Base-by-base conservation (phyloP, 2,888 invertebrate genomes). In the Strigamia transsilvanica region DNA sequence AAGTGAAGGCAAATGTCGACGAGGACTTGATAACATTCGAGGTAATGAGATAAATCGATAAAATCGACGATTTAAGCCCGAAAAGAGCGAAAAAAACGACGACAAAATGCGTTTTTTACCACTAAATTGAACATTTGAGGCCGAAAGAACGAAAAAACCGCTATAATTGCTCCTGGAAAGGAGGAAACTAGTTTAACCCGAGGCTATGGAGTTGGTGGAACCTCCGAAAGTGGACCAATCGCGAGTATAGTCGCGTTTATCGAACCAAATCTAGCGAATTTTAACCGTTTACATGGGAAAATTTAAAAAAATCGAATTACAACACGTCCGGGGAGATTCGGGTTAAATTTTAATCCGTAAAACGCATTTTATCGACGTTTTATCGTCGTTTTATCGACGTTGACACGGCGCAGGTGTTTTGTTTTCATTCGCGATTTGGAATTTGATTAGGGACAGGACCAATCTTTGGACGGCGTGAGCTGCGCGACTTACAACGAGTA, bases 401-500 rank as follows among this genome's bases (percentile, higher is more conserved):
- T 42, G 42, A 42, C 15, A 42, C 2, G 42, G 2, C 4, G 12
- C 42, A 42, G 42, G 13, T 42, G 42, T 42, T 34, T 34, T 42
- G 42, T 42, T 34, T 34, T 34, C 7, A 34, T 5, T 4, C 5
- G 23, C n/a, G n/a, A n/a, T n/a, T 21, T 73, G 73, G 12, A 18
- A 73, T 73, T 73, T 18, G 7, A 15, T 23, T 5, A 41, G 38
- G 41, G 46, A 18, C 9, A 12, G 15, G 80, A 80, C 3, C 80
- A 38, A 21, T 18, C n/a, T 18, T 34, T 21, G 6, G 80, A 80
- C 42, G 38, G 41, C n/a, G 80, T 38, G 18, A 80, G 80, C 21
- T 80, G 38, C 46, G 38, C 80, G 9, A 80, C 80, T 6, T 80
- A 42, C 80, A 80, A 41, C 38, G 80, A 80, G 21, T 80, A 80